A percentile compares a stretch with the other conserved stretches of the same genome.
Evolutionary conservation across 2,888 invertebrate genomes (phyloP).

Genomic region (Sipunculus nudus): DNA sequence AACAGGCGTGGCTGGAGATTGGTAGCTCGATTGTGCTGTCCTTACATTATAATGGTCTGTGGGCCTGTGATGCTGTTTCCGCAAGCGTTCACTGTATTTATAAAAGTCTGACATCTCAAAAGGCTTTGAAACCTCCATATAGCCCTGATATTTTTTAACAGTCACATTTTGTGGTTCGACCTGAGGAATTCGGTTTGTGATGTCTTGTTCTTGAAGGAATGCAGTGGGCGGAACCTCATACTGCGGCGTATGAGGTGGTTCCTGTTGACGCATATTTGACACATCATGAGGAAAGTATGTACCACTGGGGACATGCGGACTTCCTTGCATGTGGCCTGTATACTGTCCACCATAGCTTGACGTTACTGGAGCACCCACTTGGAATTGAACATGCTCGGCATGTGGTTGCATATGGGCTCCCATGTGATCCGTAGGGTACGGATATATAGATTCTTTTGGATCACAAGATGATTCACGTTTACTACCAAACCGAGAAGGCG

Average conservation of each 20-base stretch:
- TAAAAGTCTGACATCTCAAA: conserved; percentile 99
- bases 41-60: background rate
- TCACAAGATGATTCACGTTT: conserved; percentile 51
- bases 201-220: conserved; percentile 4
- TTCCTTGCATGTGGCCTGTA: no score
- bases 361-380: no score
- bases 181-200: no score
- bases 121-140: conserved; percentile 87
- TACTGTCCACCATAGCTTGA: no score
- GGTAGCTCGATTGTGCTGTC: background rate
- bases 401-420: no score
- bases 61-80: conserved; percentile 70
- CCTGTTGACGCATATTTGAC: conserved; percentile 5
- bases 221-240: conserved; percentile 19
- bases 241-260: conserved; percentile 21
- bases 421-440: no score
- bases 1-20: background rate
- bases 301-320: no score
- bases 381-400: no score
- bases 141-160: conserved; percentile 70
- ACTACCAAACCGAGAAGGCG: conserved; percentile 50
- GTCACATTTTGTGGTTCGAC: conserved; percentile 1
- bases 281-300: background rate
- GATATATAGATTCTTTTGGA: no score
- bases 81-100: conserved; percentile 94